Evolutionary conservation across 2,113 vertebrate genomes (phyloP), one percentile per base, ranked within the genome.

Genomic region (Hiodon tergisus): DNA sequence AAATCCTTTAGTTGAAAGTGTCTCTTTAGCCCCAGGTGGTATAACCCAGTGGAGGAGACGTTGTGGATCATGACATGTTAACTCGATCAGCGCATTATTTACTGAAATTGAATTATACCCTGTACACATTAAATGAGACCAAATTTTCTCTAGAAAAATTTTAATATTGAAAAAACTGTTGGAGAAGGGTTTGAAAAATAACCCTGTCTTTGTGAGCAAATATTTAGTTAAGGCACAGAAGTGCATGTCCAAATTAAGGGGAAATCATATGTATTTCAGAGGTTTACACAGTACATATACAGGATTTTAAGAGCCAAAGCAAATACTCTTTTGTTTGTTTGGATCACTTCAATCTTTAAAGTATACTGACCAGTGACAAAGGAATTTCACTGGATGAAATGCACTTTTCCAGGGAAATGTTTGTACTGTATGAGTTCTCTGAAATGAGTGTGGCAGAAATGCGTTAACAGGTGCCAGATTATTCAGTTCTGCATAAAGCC

Each of bases 211-310:
- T 57, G 61, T 65, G 68, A 66, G 55, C 58, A 76, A 72, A 77
- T 79, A 67, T 76, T 79, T 83, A 77, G 72, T 47, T 13, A 11
- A 60, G 66, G 5, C 61, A 70, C 53, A 69, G 62, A 68, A 69
- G 51, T 59, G 14, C 51, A 48, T 72, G 74, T 63, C 77, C 14
- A 72, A 77, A 68, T n/a, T 17, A 54, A 14, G n/a, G 61, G 52
- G 31, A 70, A 50, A 62, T 31, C 69, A 71, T 61, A 50, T 68
- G 13, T 61, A 81, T 73, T 62, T 52, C 5, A 59, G 52, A 67
- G 59, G 68, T 61, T 57, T 63, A 9, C 46, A 48, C 51, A 50
- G 17, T 55, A 67, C 60, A 53, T 58, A 61, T 62, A 53, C 67
- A 65, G 65, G 65, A 52, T 58, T 55, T 14, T 55, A 58, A 7